Evolutionary conservation across 2,797 vertebrate species (phyloP).

Genomic region (Xerus rutilus): DNA sequence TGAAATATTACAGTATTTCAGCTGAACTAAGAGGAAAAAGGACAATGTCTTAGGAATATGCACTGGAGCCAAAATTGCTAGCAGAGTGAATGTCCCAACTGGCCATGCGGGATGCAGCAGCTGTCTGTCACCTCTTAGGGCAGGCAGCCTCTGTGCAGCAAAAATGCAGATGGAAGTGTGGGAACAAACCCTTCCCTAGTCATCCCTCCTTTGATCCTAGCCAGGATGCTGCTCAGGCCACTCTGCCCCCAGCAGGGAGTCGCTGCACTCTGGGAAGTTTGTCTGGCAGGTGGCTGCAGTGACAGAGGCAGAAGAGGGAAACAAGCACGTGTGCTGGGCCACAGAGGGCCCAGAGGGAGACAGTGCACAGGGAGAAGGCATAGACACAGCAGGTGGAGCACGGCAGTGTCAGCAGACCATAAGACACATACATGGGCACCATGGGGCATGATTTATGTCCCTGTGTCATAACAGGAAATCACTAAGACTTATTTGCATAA

Average conservation of each 20-base stretch:
- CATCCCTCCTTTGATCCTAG: constrained; percentile 50
- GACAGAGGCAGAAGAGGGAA: not conserved
- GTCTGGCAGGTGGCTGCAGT: constrained; percentile 40
- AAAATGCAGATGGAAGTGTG: constrained; percentile 23
- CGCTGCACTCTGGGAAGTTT: not conserved
- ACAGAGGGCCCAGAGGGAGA: not conserved
- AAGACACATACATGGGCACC: not conserved
- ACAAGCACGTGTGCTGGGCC: not conserved
- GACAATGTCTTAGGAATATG: constrained; percentile 53
- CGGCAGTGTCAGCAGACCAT: not conserved
- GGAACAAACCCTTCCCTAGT: not conserved
- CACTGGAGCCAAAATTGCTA: not conserved
- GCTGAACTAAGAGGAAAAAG: constrained; percentile 60
- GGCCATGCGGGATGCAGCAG: not conserved
- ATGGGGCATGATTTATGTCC: not conserved
- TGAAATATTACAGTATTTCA: constrained; percentile 62
- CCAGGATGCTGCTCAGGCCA: not conserved
- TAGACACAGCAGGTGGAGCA: not conserved
- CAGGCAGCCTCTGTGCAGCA: not conserved
- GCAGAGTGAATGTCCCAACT: not conserved
- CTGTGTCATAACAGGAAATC: not conserved
- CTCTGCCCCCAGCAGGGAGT: not conserved
- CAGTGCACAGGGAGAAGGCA: not conserved
- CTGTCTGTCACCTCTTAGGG: not conserved
- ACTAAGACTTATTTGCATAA: not conserved